Evolutionary conservation across 2,888 invertebrate genomes (phyloP).

Genomic region (Eurytoma californica): DNA sequence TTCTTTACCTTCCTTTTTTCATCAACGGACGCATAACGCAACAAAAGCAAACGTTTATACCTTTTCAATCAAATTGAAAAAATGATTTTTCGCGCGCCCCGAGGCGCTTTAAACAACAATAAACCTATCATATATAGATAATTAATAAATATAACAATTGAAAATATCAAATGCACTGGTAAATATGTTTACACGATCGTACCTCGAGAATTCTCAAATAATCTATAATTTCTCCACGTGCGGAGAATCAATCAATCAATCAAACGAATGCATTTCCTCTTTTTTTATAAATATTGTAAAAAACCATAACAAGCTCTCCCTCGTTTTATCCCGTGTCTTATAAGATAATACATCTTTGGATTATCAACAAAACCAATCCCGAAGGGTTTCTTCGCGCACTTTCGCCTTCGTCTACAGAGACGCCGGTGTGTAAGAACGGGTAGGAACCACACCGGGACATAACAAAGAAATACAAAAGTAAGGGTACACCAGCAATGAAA

Average conservation of each 20-base stretch:
- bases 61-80: constrained; percentile 49
- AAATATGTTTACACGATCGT: constrained; percentile 53
- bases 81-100: constrained; percentile 49
- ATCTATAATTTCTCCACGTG: constrained; percentile 15
- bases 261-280: constrained; percentile 53
- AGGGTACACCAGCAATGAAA: constrained; percentile 36
- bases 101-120: constrained; percentile 61
- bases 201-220: constrained; percentile 34
- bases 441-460: constrained; percentile 26
- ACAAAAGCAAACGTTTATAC: constrained; percentile 42
- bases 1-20: neutral
- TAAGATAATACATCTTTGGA: constrained; percentile 69
- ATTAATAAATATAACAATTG: constrained; percentile 68
- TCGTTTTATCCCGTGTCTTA: constrained; percentile 22
- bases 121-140: constrained; percentile 65
- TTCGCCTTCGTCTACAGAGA: constrained; percentile 10
- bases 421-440: constrained; percentile 20
- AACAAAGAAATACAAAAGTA: constrained; percentile 51
- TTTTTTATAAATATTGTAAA: constrained; percentile 58
- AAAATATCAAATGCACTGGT: constrained; percentile 67
- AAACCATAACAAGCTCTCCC: constrained; percentile 58
- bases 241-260: constrained; percentile 33
- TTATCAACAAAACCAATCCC: constrained; percentile 65
- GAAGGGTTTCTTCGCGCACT: constrained; percentile 24
- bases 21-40: constrained; percentile 23